These are phyloP conservation scores for Diaphora mendica DNA, from an alignment of 2,888 invertebrate genomes.

Conservation along the genomic window DNA sequence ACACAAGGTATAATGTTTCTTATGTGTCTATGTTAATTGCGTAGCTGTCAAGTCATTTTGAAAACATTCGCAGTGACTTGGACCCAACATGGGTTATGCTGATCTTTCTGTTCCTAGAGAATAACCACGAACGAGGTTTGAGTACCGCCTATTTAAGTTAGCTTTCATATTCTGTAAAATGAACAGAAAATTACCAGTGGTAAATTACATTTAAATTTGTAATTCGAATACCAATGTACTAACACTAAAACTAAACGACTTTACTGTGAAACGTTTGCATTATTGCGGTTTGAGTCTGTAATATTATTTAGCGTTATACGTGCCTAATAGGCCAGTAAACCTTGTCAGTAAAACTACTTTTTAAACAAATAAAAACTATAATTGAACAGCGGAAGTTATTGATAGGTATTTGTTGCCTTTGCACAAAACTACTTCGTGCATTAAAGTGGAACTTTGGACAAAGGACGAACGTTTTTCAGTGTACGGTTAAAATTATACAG, in stretches of 20 bases:
- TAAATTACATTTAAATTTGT: background rate
- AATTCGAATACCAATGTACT: conserved; percentile 10
- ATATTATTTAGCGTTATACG: conserved; percentile 66
- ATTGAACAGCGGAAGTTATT: conserved; percentile 79
- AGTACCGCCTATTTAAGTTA: background rate
- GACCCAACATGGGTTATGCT: background rate
- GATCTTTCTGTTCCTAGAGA: background rate
- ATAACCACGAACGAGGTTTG: background rate
- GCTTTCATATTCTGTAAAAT: background rate
- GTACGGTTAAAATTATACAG: conserved; percentile 35
- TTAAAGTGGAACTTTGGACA: conserved; percentile 43
- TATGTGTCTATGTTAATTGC: background rate
- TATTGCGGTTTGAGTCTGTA: conserved; percentile 57
- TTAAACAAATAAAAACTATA: conserved; percentile 72
- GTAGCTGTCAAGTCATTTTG: background rate
- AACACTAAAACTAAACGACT: conserved; percentile 30
- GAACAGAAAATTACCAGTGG: background rate
- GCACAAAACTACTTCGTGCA: conserved; percentile 34
- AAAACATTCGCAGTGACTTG: background rate
- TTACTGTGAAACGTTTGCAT: conserved; percentile 33
- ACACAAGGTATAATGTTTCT: background rate
- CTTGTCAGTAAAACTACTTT: conserved; percentile 67
- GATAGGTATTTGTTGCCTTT: conserved; percentile 65
- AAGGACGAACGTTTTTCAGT: conserved; percentile 39
- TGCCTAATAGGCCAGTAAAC: conserved; percentile 76